These are phyloP conservation scores for Ptychodera flava DNA, from an alignment of 35 echinoderm and acorn worm genomes.

Conservation along the genomic window DNA sequence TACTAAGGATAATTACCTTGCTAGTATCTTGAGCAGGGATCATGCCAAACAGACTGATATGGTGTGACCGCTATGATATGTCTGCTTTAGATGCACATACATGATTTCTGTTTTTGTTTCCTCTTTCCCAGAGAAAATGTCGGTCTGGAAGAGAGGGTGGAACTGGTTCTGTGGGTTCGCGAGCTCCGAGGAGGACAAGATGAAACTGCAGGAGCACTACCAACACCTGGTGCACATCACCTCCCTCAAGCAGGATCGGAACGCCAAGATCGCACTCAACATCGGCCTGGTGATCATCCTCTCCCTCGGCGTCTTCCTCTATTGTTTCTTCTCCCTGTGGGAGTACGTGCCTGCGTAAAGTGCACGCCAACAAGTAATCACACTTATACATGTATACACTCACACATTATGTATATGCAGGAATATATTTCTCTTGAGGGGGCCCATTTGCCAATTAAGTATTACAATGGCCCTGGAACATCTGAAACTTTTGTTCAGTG, in stretches of 20 bases:
- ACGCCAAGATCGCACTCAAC: slow-evolving; percentile 62
- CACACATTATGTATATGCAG: no score
- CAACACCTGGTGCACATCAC: slow-evolving; percentile 27
- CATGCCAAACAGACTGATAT: no score
- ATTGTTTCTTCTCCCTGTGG: slow-evolving; percentile 42
- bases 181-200: slow-evolving; percentile 19
- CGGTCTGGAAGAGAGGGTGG: slow-evolving; percentile 30
- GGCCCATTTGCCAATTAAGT: no score
- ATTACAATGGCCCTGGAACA: no score
- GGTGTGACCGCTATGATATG: no score
- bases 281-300: slow-evolving; percentile 46
- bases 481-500: no score
- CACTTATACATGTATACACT: no score
- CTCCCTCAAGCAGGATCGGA: slow-evolving; percentile 49
- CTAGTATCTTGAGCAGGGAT: no score
- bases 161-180: slow-evolving; percentile 93
- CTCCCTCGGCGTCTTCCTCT: slow-evolving; percentile 48
- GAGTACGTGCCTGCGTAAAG: background rate
- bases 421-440: no score
- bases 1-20: no score
- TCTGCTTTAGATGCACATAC: no score
- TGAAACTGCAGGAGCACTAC: slow-evolving; percentile 21
- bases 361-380: no score
- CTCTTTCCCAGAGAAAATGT: background rate
- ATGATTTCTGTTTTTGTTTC: background rate